These are phyloP conservation scores for Clarias gariepinus DNA, from an alignment of 2,113 vertebrate species.

Conservation along the genomic window DNA sequence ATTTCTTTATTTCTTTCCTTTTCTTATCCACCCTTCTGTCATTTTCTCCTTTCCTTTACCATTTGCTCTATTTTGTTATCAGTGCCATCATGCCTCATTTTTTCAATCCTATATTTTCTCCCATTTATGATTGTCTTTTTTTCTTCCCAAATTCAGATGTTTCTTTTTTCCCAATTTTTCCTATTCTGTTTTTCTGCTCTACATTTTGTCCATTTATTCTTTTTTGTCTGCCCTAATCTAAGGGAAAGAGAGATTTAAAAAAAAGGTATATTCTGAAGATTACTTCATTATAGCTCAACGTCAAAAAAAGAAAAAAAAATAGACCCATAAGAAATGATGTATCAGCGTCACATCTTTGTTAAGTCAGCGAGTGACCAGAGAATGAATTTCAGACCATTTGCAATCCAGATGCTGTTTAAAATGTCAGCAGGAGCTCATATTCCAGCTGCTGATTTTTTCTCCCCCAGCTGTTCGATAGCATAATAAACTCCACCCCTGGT, in stretches of 20 bases:
- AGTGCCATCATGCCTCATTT: not conserved
- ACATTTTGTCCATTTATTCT: not conserved
- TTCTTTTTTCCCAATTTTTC: not conserved
- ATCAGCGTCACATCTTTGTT: not conserved
- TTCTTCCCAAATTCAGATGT: not conserved
- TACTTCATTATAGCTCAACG: not conserved
- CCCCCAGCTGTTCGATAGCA: not conserved
- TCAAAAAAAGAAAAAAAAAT: not conserved
- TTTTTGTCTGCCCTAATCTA: not conserved
- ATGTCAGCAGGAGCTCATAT: constrained; percentile 1
- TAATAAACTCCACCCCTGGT: not conserved
- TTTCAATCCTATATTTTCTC: too few species aligned
- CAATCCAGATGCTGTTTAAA: not conserved
- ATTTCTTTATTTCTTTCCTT: not conserved
- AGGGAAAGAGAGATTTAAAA: not conserved
- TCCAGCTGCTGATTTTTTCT: not conserved
- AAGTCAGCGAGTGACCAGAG: not conserved
- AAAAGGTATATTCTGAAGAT: not conserved
- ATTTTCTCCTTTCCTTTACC: not conserved
- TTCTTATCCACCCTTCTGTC: too few species aligned
- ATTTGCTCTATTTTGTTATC: not conserved
- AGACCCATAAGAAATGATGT: not conserved
- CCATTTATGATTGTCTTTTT: too few species aligned
- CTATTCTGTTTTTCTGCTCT: not conserved
- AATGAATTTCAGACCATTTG: not conserved